Base-by-base conservation (phyloP, 2,113 vertebrate genomes). In the Larimichthys crocea region DNA sequence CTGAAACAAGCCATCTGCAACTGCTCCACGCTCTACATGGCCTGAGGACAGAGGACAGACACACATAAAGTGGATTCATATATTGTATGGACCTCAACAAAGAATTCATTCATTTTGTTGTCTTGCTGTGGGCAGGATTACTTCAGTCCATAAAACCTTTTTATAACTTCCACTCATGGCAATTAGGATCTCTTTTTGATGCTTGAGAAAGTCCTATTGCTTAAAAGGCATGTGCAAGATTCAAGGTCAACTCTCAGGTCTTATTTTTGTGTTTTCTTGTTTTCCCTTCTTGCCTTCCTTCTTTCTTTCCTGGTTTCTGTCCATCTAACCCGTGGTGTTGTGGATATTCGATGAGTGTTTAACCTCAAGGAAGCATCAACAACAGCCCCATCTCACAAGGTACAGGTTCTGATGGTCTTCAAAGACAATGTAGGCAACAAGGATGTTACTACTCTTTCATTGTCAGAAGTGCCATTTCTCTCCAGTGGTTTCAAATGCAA, bases 1-100 rank as follows among this genome's bases (percentile, higher is more conserved):
- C 92, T 93, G 82, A 89, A 84, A 87, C 77, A 74, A 93, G 90
- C 83, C 94, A 93, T 95, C 92, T 95, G 94, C 77, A 92, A 83
- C 86, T 89, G 89, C 80, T 91, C 88, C 49, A 5, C 87, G 84
- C 77, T 84, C 49, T 79, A 57, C 69, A 71, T 83, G 72, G 82
- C 91, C 90, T 1, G 68, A 29, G 90, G 91, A 83, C 67, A 85
- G 79, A 80, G 79, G 79, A 90, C 85, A 76, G 73, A 80, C 91
- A 69, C 83, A 87, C 87, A 89, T 82, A 75, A 86, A 92, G 76
- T 82, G 78, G 62, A 86, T 89, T 91, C 85, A 88, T 86, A 88
- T 74, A 89, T 29, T 79, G 61, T 68, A 52, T 19, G 50, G 48
- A 82, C 71, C 83, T 86, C 81, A 80, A 88, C 86, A 87, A 88